Percentiles rank a stretch among this genome's conserved stretches.
Conservation (phyloP, 2,113 vertebrate genomes). For the Rutilus rutilus region DNA sequence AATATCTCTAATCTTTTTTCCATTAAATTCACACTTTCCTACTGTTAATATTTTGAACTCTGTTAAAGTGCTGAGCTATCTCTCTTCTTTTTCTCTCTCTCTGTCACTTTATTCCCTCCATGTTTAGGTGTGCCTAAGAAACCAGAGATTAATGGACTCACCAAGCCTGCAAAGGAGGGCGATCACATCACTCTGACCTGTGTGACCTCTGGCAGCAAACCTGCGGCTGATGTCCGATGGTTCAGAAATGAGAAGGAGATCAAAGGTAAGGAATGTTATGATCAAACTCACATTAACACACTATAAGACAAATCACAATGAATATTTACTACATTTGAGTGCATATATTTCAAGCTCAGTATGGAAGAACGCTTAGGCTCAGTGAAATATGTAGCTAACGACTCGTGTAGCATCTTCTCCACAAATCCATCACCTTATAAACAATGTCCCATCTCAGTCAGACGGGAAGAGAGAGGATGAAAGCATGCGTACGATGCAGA, state of each 20-base stretch:
- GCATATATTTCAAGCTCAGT: background rate
- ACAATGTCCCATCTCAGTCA: background rate
- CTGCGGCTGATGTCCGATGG: conserved; percentile 96
- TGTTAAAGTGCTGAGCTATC: background rate
- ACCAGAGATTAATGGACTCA: conserved; percentile 93
- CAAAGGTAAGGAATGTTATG: conserved; percentile 79
- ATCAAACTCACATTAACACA: background rate
- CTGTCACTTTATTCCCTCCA: background rate
- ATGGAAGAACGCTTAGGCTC: background rate
- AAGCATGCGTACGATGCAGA: conserved; percentile 32
- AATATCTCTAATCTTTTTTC: conserved; percentile 26
- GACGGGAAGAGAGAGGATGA: background rate
- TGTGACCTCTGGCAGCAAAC: conserved; percentile 96
- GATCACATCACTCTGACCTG: conserved; percentile 95
- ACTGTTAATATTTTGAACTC: conserved; percentile 8
- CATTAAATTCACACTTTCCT: conserved; percentile 5
- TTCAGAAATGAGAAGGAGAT: conserved; percentile 97
- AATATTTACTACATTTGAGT: background rate
- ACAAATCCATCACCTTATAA: conserved; percentile 1
- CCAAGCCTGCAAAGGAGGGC: conserved; percentile 92
- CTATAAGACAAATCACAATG: background rate
- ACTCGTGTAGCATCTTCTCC: background rate
- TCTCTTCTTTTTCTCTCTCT: conserved; percentile 3
- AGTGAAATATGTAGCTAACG: background rate
- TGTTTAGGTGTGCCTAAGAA: conserved; percentile 91